A percentile compares a stretch with the other conserved stretches of the same genome.
phyloP scores from a whole-genome alignment of 1,140 invertebrate genomes.

The Lamellibrachia luymesi region DNA sequence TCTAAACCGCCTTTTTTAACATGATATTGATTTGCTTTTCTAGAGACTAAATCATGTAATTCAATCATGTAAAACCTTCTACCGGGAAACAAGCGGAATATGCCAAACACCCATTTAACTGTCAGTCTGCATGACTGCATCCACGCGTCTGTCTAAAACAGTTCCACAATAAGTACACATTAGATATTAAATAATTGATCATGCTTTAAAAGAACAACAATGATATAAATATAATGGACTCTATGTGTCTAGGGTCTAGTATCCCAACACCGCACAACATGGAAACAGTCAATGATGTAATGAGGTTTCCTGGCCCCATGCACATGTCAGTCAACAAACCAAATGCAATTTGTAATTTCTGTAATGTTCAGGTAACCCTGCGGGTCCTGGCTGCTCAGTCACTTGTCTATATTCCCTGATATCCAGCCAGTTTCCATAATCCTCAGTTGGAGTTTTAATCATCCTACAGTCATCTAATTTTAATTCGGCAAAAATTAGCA shows the following conservation, averaged over 20 bases:
- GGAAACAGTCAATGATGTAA: no score
- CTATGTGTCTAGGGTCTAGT: no score
- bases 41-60: not conserved
- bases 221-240: no score
- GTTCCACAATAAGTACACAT: not conserved
- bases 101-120: not conserved
- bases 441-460: not conserved
- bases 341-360: not conserved
- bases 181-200: no score
- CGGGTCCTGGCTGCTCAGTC: not conserved
- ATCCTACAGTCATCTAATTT: no score
- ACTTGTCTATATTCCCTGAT: not conserved
- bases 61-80: not conserved
- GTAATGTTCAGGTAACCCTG: not conserved
- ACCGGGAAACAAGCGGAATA: not conserved
- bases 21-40: not conserved
- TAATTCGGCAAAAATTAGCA: no score
- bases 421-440: not conserved
- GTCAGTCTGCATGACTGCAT: not conserved
- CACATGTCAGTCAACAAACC: not conserved
- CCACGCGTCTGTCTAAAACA: not conserved
- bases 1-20: not conserved
- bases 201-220: no score
- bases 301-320: no score
- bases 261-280: no score